Percentiles rank a stretch among this genome's conserved stretches.
Evolutionary conservation across 2,797 vertebrate genomes (phyloP).

Genomic region (Danio aesculapii): DNA sequence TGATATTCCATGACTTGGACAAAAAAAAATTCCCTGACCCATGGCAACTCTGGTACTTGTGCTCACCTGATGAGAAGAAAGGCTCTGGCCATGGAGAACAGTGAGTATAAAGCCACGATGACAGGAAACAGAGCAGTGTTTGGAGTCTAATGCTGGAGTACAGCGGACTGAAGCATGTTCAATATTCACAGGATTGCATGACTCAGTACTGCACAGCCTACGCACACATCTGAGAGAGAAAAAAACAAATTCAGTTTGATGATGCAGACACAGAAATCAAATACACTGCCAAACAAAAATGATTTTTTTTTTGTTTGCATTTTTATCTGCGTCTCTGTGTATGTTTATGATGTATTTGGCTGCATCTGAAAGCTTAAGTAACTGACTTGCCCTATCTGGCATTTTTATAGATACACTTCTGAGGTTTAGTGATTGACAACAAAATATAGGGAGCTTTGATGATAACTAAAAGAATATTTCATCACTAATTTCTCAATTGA

Average conservation of each 20-base stretch:
- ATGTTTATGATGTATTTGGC: background rate
- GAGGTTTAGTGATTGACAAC: no score
- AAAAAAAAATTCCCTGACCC: no score
- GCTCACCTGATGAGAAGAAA: slow-evolving; percentile 71
- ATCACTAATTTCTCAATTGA: no score
- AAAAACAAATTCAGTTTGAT: slow-evolving; percentile 14
- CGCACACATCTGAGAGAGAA: slow-evolving; percentile 74
- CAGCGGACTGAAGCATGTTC: slow-evolving; percentile 83
- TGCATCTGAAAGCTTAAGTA: background rate
- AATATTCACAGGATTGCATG: slow-evolving; percentile 73
- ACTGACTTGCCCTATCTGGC: no score
- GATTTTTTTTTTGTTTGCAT: background rate
- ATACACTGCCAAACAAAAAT: background rate
- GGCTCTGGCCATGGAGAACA: slow-evolving; percentile 70
- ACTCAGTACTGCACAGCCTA: slow-evolving; percentile 75
- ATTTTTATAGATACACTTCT: no score
- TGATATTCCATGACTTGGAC: no score
- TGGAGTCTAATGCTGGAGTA: slow-evolving; percentile 72
- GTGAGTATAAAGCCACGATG: slow-evolving; percentile 81
- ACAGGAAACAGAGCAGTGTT: slow-evolving; percentile 82
- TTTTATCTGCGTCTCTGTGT: background rate
- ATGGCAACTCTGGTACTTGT: background rate
- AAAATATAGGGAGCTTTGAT: no score
- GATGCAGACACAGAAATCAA: background rate
- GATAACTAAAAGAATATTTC: no score